Conservation (phyloP, 2,113 vertebrate genomes). For the Charina bottae region DNA sequence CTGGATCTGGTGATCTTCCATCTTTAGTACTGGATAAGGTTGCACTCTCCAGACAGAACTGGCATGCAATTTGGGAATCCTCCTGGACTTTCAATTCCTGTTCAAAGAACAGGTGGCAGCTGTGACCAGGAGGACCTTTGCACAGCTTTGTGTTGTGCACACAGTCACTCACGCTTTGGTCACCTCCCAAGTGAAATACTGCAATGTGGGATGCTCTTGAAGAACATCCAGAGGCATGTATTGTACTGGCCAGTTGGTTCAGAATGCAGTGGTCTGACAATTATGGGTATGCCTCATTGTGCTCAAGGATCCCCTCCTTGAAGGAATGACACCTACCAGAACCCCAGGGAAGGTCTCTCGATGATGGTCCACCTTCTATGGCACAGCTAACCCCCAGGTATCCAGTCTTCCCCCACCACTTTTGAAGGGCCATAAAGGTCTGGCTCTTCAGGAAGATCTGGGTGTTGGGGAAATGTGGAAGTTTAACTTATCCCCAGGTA, state of each 20-base stretch:
- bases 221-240: not conserved
- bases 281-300: not conserved
- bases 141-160: no score
- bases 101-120: no score
- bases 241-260: no score
- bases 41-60: not conserved
- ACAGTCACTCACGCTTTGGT: no score
- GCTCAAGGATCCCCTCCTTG: not conserved
- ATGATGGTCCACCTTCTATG: not conserved
- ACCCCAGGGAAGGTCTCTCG: not conserved
- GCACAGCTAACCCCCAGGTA: not conserved
- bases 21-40: not conserved
- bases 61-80: not conserved
- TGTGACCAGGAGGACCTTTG: no score
- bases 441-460: not conserved
- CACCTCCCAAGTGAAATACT: not conserved
- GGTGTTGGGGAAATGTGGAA: not conserved
- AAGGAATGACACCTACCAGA: not conserved
- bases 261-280: not conserved
- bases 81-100: not conserved
- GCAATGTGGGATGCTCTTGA: not conserved
- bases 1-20: not conserved
- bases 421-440: not conserved
- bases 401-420: not conserved
- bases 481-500: not conserved